Base-by-base conservation (phyloP, 2,888 invertebrate species). In the Pollenia labialis region DNA sequence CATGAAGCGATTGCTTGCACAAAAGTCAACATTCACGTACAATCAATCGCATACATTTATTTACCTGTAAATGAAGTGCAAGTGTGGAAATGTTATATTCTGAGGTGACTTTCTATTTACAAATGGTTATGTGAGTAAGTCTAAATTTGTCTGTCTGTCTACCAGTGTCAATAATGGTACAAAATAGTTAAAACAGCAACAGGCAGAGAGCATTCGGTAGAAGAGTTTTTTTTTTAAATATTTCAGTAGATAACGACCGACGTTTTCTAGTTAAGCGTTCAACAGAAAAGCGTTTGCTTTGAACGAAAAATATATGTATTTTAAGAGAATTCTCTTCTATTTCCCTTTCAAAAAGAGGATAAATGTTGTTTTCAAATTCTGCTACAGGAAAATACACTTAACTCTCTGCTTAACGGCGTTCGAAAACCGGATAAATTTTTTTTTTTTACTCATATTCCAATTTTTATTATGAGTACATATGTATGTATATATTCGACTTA, bases 1-100 rank as follows among this genome's bases (percentile, higher is more conserved):
- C 91, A 92, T 90, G 89, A 83, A 74, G 76, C 76, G 85, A 83
- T 86, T 87, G 84, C 62, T 56, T 50, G 76, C 76, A 68, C 77
- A 52, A 71, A 81, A 75, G 58, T 68, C 66, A 50, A 76, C 60
- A 72, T 4, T 40, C 16, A 48, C 42, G 44, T 14, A 60, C 50
- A 40, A 40, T 40, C 54, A 75, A 40, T 71, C 46, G 16, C 9
- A 4, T 80, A 62, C 12, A 16, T 14, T 8, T 52, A 54, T 23
- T 76, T 79, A 71, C 46, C 69, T 76, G 68, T 66, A 52, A 40
- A 44, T 83, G 50, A 46, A 72, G 32, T 75, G 46, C 16, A 56
- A 52, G 32, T 74, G 56, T 56, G 54, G 56, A 44, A 50, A 66
- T 66, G 18, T 66, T 14, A 46, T 12, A 18, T 48, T 68, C 32